Evolutionary conservation across 2,888 invertebrate genomes (phyloP), one percentile per base, ranked within the genome.

Genomic region (Phortica okadai): DNA sequence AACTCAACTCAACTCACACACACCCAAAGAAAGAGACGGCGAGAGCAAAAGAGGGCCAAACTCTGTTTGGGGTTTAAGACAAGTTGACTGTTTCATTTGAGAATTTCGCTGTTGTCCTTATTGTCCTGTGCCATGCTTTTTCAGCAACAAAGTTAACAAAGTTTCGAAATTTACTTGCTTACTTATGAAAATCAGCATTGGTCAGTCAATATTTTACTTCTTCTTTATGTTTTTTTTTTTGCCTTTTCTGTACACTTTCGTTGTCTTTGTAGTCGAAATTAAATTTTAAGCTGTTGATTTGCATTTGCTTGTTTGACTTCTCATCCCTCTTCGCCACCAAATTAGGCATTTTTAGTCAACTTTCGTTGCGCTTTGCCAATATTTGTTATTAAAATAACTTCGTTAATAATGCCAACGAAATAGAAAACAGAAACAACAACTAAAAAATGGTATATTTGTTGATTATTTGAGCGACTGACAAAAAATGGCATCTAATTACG

Each of bases 211-310:
- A 69, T 50, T 69, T 50, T 45, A 21, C 25, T 69, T 50, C 2
- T 6, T 41, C 41, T 33, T 66, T 54, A 0, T 6, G 2, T 54
- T 10, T 56, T 11, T 0, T 42, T 66, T 66, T 33, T 41, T 66
- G 33, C 41, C 41, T 33, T 41, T n/a, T 66, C n/a, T 25, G n/a
- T 41, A 66, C n/a, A n/a, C 42, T 14, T 66, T 66, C 41, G 6
- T 44, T 42, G 5, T 42, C 42, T 25, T 66, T 42, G 66, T 42
- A 1, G 86, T 83, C 79, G 75, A 85, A 85, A 85, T 85, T 86
- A 84, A 88, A 87, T 87, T 88, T 85, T 88, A 85, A 88, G 85
- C 85, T 88, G 85, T 85, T 85, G 82, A 87, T 88, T 85, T 88
- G 83, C 88, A 85, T 88, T 87, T 85, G 75, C 76, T 83, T 72